phyloP scores from a whole-genome alignment of 2,888 invertebrate genomes.

The Tachina lurida region DNA sequence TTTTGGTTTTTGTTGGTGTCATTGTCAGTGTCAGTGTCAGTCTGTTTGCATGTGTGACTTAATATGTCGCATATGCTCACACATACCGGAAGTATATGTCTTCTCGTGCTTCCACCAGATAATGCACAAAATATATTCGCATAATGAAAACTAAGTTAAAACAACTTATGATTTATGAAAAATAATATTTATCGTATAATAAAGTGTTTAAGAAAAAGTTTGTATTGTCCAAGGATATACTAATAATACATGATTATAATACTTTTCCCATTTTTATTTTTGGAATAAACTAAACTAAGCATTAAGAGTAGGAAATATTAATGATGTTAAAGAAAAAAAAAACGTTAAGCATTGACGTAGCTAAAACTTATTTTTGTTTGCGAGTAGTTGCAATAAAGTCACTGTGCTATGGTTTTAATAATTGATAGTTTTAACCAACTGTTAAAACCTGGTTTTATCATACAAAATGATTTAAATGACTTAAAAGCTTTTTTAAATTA shows the following conservation, averaged over 20 bases:
- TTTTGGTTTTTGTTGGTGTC: constrained; percentile 4
- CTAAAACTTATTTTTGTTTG: background rate
- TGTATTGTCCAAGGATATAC: constrained; percentile 11
- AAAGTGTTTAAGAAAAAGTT: background rate
- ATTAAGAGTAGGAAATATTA: background rate
- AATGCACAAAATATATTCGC: constrained; percentile 27
- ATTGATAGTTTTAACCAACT: too few relatives aligned
- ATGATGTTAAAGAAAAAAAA: background rate
- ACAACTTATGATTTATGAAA: constrained; percentile 54
- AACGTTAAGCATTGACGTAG: background rate
- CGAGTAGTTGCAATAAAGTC: too few relatives aligned
- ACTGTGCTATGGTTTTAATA: too few relatives aligned
- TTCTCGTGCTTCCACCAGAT: constrained; percentile 52
- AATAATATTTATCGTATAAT: constrained; percentile 28
- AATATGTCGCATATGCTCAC: constrained; percentile 66
- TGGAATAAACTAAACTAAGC: background rate
- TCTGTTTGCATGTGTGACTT: constrained; percentile 19
- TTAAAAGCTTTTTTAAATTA: too few relatives aligned
- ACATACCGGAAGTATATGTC: constrained; percentile 67
- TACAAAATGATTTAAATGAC: too few relatives aligned
- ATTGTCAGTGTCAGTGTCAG: constrained; percentile 27
- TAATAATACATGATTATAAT: constrained; percentile 14
- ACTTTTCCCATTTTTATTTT: background rate
- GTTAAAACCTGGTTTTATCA: too few relatives aligned
- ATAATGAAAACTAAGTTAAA: constrained; percentile 16